Percentiles rank a stretch among this genome's conserved stretches.
phyloP scores from a whole-genome alignment of 2,797 vertebrate genomes.

The Pseudopleuronectes americanus region DNA sequence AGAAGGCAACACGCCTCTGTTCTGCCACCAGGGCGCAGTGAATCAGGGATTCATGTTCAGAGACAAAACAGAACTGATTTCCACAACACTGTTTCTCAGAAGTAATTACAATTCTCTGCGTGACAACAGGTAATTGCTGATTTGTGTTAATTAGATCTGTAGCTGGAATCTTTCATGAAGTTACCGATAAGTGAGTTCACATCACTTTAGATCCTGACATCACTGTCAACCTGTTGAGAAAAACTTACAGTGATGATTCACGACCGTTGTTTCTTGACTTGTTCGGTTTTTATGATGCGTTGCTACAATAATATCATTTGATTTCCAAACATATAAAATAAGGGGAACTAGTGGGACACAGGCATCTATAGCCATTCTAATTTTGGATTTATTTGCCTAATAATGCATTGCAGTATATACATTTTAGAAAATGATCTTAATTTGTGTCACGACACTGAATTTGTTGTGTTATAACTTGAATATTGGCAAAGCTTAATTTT shows the following conservation, averaged over 20 bases:
- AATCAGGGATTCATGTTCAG: slow-evolving; percentile 24
- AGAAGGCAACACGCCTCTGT: slow-evolving; percentile 31
- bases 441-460: no score
- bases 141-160: slow-evolving; percentile 47
- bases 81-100: slow-evolving; percentile 18
- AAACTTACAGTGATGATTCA: no score
- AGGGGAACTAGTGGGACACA: no score
- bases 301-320: neutral
- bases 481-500: no score
- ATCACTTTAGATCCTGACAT: neutral
- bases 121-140: slow-evolving; percentile 23
- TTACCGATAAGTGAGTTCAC: slow-evolving; percentile 22
- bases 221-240: neutral
- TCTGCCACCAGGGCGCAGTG: slow-evolving; percentile 7
- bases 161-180: slow-evolving; percentile 9
- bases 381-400: neutral
- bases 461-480: no score
- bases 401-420: no score
- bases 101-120: slow-evolving; percentile 31
- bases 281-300: neutral
- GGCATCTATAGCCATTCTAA: no score
- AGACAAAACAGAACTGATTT: slow-evolving; percentile 18
- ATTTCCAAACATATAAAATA: no score
- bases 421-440: no score
- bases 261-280: no score